Percentiles rank a stretch among this genome's conserved stretches.
Evolutionary conservation across 2,113 vertebrate genomes (phyloP).

Genomic region (Nestor notabilis): DNA sequence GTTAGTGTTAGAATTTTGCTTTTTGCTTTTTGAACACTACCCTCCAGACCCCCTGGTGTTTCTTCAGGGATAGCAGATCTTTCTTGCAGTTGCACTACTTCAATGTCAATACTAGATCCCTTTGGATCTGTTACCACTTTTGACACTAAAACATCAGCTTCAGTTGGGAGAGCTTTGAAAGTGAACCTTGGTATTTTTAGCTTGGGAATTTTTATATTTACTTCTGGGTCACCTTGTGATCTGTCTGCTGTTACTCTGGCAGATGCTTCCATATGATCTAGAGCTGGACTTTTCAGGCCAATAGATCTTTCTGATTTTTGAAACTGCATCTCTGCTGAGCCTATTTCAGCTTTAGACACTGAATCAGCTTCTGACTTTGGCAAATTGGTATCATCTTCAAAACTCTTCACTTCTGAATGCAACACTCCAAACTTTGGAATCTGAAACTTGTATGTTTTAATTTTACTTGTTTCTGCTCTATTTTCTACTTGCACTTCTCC

Average conservation of each 20-base stretch:
- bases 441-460: constrained; percentile 55
- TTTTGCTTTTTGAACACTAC: constrained; percentile 35
- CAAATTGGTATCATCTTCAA: neutral
- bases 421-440: constrained; percentile 41
- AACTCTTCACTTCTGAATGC: constrained; percentile 27
- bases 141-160: constrained; percentile 58
- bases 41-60: neutral
- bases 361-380: neutral
- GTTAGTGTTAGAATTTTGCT: constrained; percentile 13
- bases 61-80: neutral
- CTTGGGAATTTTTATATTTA: constrained; percentile 65
- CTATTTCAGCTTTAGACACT: neutral
- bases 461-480: constrained; percentile 35
- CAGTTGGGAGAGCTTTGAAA: constrained; percentile 17
- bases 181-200: constrained; percentile 70
- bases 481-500: constrained; percentile 54
- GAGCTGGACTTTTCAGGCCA: neutral
- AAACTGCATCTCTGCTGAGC: neutral
- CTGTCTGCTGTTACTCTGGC: neutral
- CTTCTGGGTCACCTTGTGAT: constrained; percentile 26
- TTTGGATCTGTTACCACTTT: neutral
- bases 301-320: neutral
- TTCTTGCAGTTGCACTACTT: neutral
- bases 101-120: neutral
- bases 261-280: neutral